Percentiles rank a stretch among this genome's conserved stretches.
phyloP scores from a whole-genome alignment of 2,797 vertebrate genomes.

The Limnodromus scolopaceus region DNA sequence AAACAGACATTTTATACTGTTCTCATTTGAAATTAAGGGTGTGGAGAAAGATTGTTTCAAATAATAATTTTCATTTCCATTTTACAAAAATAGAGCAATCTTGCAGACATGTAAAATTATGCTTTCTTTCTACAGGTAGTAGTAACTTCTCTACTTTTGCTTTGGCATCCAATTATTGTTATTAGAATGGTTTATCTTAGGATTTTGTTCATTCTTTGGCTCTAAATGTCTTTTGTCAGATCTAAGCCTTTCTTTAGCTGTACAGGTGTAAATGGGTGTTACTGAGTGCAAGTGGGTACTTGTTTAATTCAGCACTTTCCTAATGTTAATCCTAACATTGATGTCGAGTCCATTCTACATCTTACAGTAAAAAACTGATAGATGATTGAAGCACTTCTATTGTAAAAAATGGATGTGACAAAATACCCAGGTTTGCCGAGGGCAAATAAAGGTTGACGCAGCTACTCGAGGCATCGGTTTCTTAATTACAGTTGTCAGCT shows the following conservation, averaged over 20 bases:
- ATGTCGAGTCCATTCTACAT: conserved; percentile 27
- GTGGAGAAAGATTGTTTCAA: background rate
- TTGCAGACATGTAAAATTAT: background rate
- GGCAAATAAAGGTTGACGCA: conserved; percentile 43
- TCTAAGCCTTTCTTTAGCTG: conserved; percentile 18
- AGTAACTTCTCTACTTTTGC: background rate
- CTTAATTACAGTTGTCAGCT: conserved; percentile 64
- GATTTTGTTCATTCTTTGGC: conserved; percentile 23
- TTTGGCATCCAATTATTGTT: conserved; percentile 19
- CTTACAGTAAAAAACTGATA: conserved; percentile 29
- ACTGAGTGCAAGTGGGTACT: conserved; percentile 52
- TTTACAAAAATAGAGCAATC: background rate
- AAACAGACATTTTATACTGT: background rate
- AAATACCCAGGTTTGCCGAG: conserved; percentile 31
- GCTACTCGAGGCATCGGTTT: conserved; percentile 37
- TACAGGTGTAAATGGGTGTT: conserved; percentile 25
- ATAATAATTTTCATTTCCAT: background rate
- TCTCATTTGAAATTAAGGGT: background rate
- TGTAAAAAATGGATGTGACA: conserved; percentile 38
- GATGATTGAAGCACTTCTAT: conserved; percentile 19
- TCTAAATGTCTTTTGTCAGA: conserved; percentile 29
- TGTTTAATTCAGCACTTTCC: conserved; percentile 49
- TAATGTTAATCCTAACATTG: conserved; percentile 44
- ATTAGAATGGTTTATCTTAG: background rate
- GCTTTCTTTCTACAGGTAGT: background rate